Evolutionary conservation across 2,113 vertebrate species (phyloP).

Genomic region (Xyliphius kryptos): DNA sequence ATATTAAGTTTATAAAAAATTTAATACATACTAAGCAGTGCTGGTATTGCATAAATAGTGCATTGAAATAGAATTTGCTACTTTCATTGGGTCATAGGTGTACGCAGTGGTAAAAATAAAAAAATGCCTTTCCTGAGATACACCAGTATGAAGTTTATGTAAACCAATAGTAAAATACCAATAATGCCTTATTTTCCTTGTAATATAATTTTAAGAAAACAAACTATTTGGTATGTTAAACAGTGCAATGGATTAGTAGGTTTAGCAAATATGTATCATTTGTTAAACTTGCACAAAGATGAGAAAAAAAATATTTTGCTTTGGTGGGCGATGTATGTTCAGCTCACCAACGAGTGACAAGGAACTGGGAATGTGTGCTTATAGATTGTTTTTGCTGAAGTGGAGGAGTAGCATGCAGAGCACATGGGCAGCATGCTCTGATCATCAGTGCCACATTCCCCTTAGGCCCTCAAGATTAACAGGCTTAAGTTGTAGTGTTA

Average conservation of each 20-base stretch:
- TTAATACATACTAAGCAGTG: slow-evolving; percentile 22
- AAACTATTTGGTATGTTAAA: slow-evolving; percentile 13
- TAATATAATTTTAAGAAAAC: slow-evolving; percentile 5
- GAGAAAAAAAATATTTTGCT: slow-evolving; percentile 1
- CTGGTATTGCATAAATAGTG: slow-evolving; percentile 25
- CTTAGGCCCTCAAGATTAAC: too few relatives aligned
- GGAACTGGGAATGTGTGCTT: not conserved
- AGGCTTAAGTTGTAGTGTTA: too few relatives aligned
- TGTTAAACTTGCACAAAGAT: not conserved
- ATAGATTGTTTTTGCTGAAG: too few relatives aligned
- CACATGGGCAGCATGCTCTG: slow-evolving; percentile 34
- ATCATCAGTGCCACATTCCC: slow-evolving; percentile 50
- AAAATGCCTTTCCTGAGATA: not conserved
- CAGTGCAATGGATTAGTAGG: slow-evolving; percentile 5
- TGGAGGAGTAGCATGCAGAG: too few relatives aligned
- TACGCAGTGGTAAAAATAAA: slow-evolving; percentile 18
- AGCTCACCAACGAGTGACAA: not conserved
- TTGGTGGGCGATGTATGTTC: not conserved
- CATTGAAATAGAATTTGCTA: slow-evolving; percentile 15
- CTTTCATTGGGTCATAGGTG: slow-evolving; percentile 18
- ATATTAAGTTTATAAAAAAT: slow-evolving; percentile 29
- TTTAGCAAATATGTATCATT: slow-evolving; percentile 15
- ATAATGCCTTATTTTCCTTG: slow-evolving; percentile 14
- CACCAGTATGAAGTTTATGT: not conserved
- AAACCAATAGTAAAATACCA: slow-evolving; percentile 12